Conservation (phyloP, 2,888 invertebrate genomes). For the Xylota segnis region DNA sequence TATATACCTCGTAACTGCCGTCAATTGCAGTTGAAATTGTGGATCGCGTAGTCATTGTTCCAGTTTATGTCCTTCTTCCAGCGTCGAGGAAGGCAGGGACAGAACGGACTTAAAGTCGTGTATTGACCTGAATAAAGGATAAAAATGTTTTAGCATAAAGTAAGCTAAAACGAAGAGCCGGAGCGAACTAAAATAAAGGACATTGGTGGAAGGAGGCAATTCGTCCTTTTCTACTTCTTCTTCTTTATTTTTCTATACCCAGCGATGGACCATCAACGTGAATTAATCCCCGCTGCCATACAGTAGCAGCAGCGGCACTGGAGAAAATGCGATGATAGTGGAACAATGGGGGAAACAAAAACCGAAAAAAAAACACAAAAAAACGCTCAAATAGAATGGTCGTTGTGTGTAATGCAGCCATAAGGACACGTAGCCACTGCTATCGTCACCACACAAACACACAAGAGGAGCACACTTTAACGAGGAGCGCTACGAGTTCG, state of each 20-base stretch:
- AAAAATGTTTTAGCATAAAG: constrained; percentile 74
- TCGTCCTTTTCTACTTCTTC: constrained; percentile 32
- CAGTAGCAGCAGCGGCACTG: constrained; percentile 1
- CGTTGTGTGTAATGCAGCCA: constrained; percentile 57
- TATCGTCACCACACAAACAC: constrained; percentile 49
- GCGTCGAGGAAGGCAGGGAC: constrained; percentile 13
- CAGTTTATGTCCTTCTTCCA: constrained; percentile 59
- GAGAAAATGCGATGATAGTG: constrained; percentile 31
- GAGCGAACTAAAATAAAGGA: constrained; percentile 47
- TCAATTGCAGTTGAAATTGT: constrained; percentile 67
- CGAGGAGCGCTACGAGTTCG: neutral
- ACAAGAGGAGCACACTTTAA: neutral
- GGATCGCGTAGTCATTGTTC: constrained; percentile 66
- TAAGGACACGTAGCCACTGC: constrained; percentile 45
- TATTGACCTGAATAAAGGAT: constrained; percentile 72
- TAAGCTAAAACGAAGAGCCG: constrained; percentile 46
- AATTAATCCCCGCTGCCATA: constrained; percentile 52
- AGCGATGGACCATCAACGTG: constrained; percentile 64
- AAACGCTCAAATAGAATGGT: constrained; percentile 25
- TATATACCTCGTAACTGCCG: constrained; percentile 50
- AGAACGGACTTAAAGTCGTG: constrained; percentile 53
- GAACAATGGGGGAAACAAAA: constrained; percentile 40
- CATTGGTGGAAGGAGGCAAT: constrained; percentile 59
- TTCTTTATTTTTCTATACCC: constrained; percentile 29
- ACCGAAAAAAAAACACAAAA: no score